Percentiles rank a stretch among this genome's conserved stretches.
These are phyloP conservation scores for Brachynemurus nebulosus DNA, from an alignment of 2,888 invertebrate genomes.

Conservation along the genomic window DNA sequence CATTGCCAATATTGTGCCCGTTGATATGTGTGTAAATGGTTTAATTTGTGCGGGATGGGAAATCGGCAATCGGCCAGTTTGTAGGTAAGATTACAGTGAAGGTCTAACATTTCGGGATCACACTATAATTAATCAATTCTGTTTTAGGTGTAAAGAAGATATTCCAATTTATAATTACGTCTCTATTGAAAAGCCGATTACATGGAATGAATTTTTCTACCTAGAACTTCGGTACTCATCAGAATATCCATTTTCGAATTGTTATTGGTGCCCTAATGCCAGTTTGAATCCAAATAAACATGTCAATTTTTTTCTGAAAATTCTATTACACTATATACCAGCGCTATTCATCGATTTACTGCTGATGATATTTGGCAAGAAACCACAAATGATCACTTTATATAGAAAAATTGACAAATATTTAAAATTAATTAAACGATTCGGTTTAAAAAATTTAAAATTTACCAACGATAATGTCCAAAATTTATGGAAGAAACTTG, in stretches of 20 bases:
- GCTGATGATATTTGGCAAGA: constrained; percentile 31
- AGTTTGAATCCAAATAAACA: constrained; percentile 25
- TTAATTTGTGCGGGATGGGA: constrained; percentile 51
- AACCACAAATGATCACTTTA: constrained; percentile 48
- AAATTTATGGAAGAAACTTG: constrained; percentile 40
- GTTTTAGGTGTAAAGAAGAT: constrained; percentile 12
- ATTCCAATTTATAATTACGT: constrained; percentile 71
- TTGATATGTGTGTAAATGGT: constrained; percentile 58
- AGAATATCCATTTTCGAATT: constrained; percentile 36
- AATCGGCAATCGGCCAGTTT: constrained; percentile 31
- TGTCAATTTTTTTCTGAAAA: constrained; percentile 30
- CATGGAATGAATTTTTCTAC: constrained; percentile 57
- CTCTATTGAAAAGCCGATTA: constrained; percentile 60
- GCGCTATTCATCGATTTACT: constrained; percentile 43
- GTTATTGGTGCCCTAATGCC: constrained; percentile 34
- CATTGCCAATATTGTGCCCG: constrained; percentile 63
- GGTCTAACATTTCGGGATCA: too few species aligned
- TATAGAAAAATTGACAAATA: constrained; percentile 72
- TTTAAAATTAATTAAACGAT: constrained; percentile 55
- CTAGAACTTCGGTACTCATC: constrained; percentile 37
- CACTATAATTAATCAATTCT: too few species aligned
- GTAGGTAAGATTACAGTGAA: constrained; percentile 28
- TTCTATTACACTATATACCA: constrained; percentile 46
- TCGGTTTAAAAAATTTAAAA: constrained; percentile 56
- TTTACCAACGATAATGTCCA: constrained; percentile 52